A percentile compares a stretch with the other conserved stretches of the same genome.
These are phyloP conservation scores for Drosophila paracracens DNA, from an alignment of 2,888 invertebrate species.

Conservation along the genomic window DNA sequence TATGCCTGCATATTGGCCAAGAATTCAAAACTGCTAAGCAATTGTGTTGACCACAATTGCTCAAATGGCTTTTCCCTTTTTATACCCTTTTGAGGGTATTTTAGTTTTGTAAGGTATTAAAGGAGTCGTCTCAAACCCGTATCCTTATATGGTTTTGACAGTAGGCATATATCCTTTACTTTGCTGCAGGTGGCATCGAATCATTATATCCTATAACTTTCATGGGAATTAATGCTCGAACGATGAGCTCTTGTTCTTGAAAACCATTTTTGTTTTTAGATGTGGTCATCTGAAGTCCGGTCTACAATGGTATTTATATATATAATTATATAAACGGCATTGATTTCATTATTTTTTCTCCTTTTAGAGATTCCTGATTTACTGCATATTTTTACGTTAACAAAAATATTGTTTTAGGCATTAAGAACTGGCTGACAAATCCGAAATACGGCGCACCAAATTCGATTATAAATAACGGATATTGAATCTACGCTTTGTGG, in stretches of 20 bases:
- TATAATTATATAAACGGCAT: not conserved
- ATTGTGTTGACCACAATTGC: slow-evolving; percentile 1
- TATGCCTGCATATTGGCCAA: slow-evolving; percentile 1
- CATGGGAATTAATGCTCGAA: not conserved
- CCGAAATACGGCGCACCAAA: not conserved
- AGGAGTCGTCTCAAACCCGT: not conserved
- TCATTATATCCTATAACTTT: not conserved
- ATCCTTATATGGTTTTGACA: not conserved
- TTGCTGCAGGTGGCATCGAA: too few species aligned
- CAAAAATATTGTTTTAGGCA: not conserved
- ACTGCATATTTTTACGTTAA: not conserved
- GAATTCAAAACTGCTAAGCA: not conserved
- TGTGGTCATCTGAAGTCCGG: not conserved
- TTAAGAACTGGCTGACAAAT: not conserved
- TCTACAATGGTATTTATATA: not conserved
- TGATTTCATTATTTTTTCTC: not conserved
- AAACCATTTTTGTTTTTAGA: not conserved
- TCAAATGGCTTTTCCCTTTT: not conserved
- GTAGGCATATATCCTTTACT: not conserved
- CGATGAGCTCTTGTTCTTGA: too few species aligned
- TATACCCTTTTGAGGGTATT: not conserved
- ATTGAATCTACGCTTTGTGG: slow-evolving; percentile 22
- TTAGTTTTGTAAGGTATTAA: too few species aligned
- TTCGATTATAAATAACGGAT: slow-evolving; percentile 30
- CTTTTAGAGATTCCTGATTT: not conserved